A percentile compares a stretch with the other conserved stretches of the same genome.
These are phyloP conservation scores for Macrotis lagotis DNA, from an alignment of 2,113 vertebrate species.

Conservation along the genomic window DNA sequence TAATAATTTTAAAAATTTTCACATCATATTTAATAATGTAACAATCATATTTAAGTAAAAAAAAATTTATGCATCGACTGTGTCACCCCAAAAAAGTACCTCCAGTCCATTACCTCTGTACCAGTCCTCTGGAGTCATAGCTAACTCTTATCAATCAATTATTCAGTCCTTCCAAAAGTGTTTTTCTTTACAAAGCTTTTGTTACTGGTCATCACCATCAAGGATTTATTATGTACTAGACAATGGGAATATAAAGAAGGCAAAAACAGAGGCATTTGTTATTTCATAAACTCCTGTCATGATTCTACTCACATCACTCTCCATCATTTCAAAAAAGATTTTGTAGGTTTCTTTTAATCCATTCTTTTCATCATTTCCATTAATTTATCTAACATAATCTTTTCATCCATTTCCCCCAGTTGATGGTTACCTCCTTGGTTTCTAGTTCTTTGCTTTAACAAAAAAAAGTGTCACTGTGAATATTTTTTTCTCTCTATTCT, in stretches of 20 bases:
- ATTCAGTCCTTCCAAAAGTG: not conserved
- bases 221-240: not conserved
- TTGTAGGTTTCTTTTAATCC: not conserved
- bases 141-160: not conserved
- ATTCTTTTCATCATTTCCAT: not conserved
- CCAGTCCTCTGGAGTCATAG: not conserved
- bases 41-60: not conserved
- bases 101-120: not conserved
- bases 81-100: too few relatives aligned
- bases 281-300: not conserved
- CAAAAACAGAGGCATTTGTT: not conserved
- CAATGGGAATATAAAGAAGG: not conserved
- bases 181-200: not conserved
- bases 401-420: not conserved
- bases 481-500: not conserved
- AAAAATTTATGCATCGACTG: not conserved
- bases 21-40: not conserved
- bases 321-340: not conserved
- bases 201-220: not conserved
- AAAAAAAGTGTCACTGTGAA: not conserved
- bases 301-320: not conserved
- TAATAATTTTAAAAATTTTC: not conserved
- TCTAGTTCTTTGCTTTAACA: not conserved
- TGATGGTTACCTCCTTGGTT: not conserved
- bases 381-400: not conserved